A percentile compares a stretch with the other conserved stretches of the same genome.
phyloP scores from a whole-genome alignment of 2,888 invertebrate genomes.

The Colletes collaris region DNA sequence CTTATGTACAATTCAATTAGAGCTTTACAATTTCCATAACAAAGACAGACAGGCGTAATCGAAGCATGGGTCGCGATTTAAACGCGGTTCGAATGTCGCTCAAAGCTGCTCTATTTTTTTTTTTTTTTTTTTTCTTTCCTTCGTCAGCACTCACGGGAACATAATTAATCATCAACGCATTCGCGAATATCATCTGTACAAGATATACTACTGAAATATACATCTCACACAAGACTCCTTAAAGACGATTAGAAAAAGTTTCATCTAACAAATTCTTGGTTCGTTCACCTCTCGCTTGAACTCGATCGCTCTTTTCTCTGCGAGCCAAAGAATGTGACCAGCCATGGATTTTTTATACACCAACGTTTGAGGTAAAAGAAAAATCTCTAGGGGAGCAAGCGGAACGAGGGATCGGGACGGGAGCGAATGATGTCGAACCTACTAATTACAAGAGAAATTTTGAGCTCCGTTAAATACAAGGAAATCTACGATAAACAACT shows the following conservation, averaged over 20 bases:
- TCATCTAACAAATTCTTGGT: slow-evolving; percentile 15
- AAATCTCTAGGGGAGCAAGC: slow-evolving; percentile 32
- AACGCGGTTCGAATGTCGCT: slow-evolving; percentile 56
- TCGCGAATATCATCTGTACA: slow-evolving; percentile 64
- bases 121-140: background rate
- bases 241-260: slow-evolving; percentile 62
- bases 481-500: slow-evolving; percentile 70
- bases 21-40: slow-evolving; percentile 65
- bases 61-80: slow-evolving; percentile 45
- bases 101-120: slow-evolving; percentile 58
- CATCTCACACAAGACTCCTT: slow-evolving; percentile 65
- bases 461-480: slow-evolving; percentile 75
- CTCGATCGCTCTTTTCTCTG: slow-evolving; percentile 43
- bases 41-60: slow-evolving; percentile 41
- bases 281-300: slow-evolving; percentile 29
- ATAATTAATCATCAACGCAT: slow-evolving; percentile 56
- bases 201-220: slow-evolving; percentile 70
- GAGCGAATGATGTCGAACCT: slow-evolving; percentile 61
- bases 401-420: slow-evolving; percentile 41
- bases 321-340: slow-evolving; percentile 61
- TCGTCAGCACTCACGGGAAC: slow-evolving; percentile 39
- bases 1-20: slow-evolving; percentile 76
- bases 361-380: slow-evolving; percentile 54
- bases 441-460: slow-evolving; percentile 70
- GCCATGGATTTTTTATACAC: slow-evolving; percentile 73